Evolutionary conservation across 2,888 invertebrate species (phyloP).

Genomic region (Pyrochroa serraticornis): DNA sequence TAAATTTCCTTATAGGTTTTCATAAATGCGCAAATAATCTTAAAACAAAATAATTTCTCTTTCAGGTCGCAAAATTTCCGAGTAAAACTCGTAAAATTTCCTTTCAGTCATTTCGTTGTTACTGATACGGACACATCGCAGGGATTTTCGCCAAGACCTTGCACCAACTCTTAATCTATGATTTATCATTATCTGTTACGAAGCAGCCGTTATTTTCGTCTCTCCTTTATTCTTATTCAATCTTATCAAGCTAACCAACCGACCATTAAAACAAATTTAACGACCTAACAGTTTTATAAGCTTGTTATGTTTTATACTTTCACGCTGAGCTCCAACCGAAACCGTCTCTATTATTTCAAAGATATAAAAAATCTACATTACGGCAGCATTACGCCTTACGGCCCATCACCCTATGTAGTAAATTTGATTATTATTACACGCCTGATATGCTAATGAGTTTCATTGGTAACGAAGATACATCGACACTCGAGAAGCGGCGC

Average conservation of each 20-base stretch:
- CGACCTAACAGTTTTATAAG: conserved; percentile 39
- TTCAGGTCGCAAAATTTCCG: too few species aligned
- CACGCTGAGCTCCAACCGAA: conserved; percentile 23
- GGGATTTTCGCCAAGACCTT: too few species aligned
- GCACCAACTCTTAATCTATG: too few species aligned
- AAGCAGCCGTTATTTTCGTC: conserved; percentile 20
- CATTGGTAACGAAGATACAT: conserved; percentile 23
- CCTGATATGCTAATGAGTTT: conserved; percentile 22
- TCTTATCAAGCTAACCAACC: conserved; percentile 30
- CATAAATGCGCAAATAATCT: too few species aligned
- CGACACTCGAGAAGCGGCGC: conserved; percentile 1
- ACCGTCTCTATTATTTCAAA: conserved; percentile 1
- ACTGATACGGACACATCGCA: too few species aligned
- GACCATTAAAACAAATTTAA: conserved; percentile 39
- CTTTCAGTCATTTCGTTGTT: too few species aligned
- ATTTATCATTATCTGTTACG: too few species aligned
- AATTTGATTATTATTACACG: conserved; percentile 22
- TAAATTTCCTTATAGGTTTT: too few species aligned
- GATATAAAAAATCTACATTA: too few species aligned
- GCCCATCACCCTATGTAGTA: neutral
- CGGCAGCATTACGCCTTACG: too few species aligned
- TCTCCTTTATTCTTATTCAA: conserved; percentile 29
- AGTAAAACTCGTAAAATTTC: too few species aligned
- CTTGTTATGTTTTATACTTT: conserved; percentile 34
- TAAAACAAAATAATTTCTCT: too few species aligned